Base-by-base conservation (phyloP, 1,140 invertebrate species). In the Dendrolimus punctatus region DNA sequence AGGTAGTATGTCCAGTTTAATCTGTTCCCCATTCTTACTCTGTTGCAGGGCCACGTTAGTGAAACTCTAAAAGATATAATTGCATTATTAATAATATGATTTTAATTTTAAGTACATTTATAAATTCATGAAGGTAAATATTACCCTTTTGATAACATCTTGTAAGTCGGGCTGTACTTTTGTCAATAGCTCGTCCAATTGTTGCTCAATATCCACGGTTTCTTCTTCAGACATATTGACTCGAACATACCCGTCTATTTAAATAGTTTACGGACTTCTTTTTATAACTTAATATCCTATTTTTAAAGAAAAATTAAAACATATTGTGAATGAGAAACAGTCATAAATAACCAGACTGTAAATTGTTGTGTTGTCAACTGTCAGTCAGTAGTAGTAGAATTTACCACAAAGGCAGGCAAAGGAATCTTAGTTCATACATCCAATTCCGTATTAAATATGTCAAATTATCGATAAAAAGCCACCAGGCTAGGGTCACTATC, bases 121-220 rank as follows among this genome's bases (percentile, higher is more conserved):
- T 8, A 6, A 23, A 9, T n/a, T 7, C n/a, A 51, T 8, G 45
- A 41, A 60, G 7, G n/a, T 44, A 53, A 51, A 46, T 43, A 40
- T 79, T 79, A 84, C 83, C 66, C 83, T 72, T 75, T 86, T 86
- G 59, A 86, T 84, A 78, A 86, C 80, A 67, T 86, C 80, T 66
- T 86, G 83, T 46, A 86, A 71, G 57, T 82, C 73, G 23, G 83
- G 83, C 55, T 86, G 80, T 6, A 81, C 70, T 69, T 81, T 75
- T 38, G 80, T 82, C 46, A 86, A 59, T 42, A 84, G 75, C 46
- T 82, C 60, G 23, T 78, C 67, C 41, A 86, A 62, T 59, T 84
- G 71, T 51, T 83, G 62, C 51, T 76, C 73, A 57, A 84, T 80
- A 68, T 80, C 78, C 37, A 82, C 56, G 55, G 38, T 68, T 65